phyloP scores from a whole-genome alignment of 2,888 invertebrate genomes.

The Actias luna region DNA sequence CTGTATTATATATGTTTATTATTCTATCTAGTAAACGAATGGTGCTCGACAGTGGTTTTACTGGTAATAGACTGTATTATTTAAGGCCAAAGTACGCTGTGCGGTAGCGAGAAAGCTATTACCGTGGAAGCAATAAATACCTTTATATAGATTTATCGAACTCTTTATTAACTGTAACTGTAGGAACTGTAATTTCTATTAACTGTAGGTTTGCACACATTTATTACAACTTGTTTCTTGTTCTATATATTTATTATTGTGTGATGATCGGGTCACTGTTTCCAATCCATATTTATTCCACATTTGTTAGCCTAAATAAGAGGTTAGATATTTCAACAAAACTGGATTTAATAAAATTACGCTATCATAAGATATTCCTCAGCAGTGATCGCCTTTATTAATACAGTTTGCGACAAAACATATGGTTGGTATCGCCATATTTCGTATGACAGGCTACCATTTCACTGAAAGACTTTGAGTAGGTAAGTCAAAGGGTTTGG shows the following conservation, averaged over 20 bases:
- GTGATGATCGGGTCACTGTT: too few relatives aligned
- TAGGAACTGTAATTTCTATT: background rate
- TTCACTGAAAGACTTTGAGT: background rate
- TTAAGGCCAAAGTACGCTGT: background rate
- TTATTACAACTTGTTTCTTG: background rate
- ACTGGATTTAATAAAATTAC: too few relatives aligned
- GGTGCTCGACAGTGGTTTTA: background rate
- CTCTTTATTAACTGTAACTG: background rate
- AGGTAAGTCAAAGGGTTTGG: background rate
- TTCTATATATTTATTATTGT: conserved; percentile 4
- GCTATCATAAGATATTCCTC: too few relatives aligned
- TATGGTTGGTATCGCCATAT: too few relatives aligned
- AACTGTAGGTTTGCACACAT: background rate
- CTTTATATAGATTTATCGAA: background rate
- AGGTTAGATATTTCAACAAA: too few relatives aligned
- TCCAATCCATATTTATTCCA: too few relatives aligned
- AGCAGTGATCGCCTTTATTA: too few relatives aligned
- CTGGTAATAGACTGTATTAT: background rate
- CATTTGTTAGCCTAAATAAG: too few relatives aligned
- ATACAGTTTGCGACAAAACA: too few relatives aligned
- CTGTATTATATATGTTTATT: background rate
- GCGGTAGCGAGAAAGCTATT: background rate
- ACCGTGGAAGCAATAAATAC: background rate
- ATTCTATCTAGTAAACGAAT: background rate
- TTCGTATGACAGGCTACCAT: too few relatives aligned